These are phyloP conservation scores for Calliopsis andreniformis DNA, from an alignment of 1,140 invertebrate species.

Conservation along the genomic window DNA sequence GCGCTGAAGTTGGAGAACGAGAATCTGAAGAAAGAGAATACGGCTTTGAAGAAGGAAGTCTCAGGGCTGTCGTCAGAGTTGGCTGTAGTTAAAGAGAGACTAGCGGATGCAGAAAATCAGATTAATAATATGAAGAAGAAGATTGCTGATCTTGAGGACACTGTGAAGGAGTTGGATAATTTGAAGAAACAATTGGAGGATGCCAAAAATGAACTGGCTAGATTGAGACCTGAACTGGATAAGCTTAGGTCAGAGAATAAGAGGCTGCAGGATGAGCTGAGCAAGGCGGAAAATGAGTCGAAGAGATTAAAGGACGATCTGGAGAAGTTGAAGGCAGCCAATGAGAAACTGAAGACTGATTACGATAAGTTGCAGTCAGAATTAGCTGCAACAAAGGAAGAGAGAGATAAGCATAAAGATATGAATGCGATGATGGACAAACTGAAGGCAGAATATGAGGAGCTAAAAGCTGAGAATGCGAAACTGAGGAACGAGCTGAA, in stretches of 20 bases:
- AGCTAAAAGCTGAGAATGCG: neutral
- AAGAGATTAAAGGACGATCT: constrained; percentile 12
- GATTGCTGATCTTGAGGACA: constrained; percentile 16
- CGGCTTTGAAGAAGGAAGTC: constrained; percentile 22
- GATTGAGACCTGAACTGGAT: constrained; percentile 23
- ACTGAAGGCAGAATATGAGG: constrained; percentile 3
- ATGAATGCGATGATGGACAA: neutral
- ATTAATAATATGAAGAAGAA: constrained; percentile 33
- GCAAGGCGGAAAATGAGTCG: neutral
- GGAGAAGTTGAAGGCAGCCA: constrained; percentile 23
- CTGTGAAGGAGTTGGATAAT: constrained; percentile 8
- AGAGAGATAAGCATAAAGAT: neutral
- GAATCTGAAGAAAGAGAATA: too few species aligned
- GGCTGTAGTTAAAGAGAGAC: constrained; percentile 13
- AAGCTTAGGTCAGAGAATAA: constrained; percentile 4
- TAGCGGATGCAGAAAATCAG: constrained; percentile 31
- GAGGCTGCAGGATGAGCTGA: neutral
- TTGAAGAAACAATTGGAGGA: constrained; percentile 33
- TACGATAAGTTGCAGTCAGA: neutral
- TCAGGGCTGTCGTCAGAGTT: constrained; percentile 26
- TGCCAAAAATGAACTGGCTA: constrained; percentile 15
- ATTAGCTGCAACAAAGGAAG: neutral
- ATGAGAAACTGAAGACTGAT: constrained; percentile 4
- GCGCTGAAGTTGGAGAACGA: constrained; percentile 1
- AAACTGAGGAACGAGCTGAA: constrained; percentile 7